Conservation (phyloP, 2,888 invertebrate genomes). For the Petrophora chlorosata region DNA sequence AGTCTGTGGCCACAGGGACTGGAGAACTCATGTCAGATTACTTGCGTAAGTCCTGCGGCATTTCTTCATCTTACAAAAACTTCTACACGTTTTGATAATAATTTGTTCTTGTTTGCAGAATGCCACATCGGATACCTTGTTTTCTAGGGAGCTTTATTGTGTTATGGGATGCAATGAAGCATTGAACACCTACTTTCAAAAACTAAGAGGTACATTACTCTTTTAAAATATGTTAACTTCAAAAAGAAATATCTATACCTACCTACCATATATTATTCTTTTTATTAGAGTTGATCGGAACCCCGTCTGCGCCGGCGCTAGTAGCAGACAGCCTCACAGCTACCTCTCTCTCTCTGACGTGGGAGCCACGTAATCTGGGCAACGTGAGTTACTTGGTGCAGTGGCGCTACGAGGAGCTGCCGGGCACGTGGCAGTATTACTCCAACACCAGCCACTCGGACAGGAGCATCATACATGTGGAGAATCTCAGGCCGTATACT, state of each 20-base stretch:
- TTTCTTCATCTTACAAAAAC: not conserved
- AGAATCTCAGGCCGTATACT: constrained; percentile 93
- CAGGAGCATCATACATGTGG: constrained; percentile 87
- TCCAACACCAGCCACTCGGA: constrained; percentile 88
- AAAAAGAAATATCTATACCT: not conserved
- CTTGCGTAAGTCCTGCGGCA: constrained; percentile 88
- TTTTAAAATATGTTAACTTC: not conserved
- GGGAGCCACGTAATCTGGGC: constrained; percentile 86
- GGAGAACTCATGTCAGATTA: constrained; percentile 89
- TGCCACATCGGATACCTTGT: constrained; percentile 86
- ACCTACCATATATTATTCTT: not conserved
- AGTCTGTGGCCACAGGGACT: constrained; percentile 90
- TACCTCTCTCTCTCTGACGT: constrained; percentile 91
- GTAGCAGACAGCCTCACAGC: constrained; percentile 90
- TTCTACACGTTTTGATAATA: not conserved
- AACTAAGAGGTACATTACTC: constrained; percentile 83
- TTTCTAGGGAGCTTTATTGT: constrained; percentile 89
- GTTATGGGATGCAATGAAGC: constrained; percentile 93
- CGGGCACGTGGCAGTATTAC: constrained; percentile 92
- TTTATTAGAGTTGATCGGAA: constrained; percentile 84
- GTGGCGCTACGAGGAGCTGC: constrained; percentile 88
- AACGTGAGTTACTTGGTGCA: constrained; percentile 87
- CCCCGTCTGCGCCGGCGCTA: constrained; percentile 89
- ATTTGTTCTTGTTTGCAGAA: constrained; percentile 75
- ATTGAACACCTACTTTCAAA: constrained; percentile 88